Conservation (phyloP, 2,113 vertebrate species). For the Hypocryptadius cinnamomeus region DNA sequence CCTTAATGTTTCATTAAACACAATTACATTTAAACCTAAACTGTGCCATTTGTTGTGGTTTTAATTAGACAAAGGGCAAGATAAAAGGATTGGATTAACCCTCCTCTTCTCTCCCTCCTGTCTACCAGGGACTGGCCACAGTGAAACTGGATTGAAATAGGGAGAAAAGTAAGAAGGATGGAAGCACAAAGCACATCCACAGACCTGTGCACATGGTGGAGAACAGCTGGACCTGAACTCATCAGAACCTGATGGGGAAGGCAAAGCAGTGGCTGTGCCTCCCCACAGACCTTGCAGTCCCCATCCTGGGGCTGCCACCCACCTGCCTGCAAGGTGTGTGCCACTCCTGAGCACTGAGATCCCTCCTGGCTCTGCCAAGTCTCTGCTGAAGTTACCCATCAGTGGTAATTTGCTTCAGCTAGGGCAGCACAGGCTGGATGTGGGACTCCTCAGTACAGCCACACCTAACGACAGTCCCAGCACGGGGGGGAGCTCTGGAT, state of each 20-base stretch:
- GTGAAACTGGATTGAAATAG: background rate
- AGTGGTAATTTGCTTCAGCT: rapidly evolving
- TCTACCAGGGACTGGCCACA: background rate
- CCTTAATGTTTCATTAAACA: conserved; percentile 74
- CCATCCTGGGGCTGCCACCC: background rate
- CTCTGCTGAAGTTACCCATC: background rate
- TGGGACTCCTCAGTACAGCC: background rate
- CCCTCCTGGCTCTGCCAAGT: background rate
- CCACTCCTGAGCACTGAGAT: rapidly evolving
- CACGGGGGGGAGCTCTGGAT: background rate
- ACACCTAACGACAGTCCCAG: background rate
- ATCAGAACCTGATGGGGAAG: background rate
- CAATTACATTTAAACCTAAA: conserved; percentile 73
- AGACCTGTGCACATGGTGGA: rapidly evolving
- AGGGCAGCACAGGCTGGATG: background rate
- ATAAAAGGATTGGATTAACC: conserved; percentile 59
- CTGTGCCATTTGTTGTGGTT: conserved; percentile 71
- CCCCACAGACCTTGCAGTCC: background rate
- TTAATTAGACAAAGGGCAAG: conserved; percentile 69
- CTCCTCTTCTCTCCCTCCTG: background rate
- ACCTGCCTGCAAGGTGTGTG: background rate
- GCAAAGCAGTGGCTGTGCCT: background rate
- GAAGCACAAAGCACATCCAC: background rate
- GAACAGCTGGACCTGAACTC: background rate
- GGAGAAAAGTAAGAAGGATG: background rate